Conservation (phyloP, 2,113 vertebrate genomes). For the Seriola quinqueradiata region DNA sequence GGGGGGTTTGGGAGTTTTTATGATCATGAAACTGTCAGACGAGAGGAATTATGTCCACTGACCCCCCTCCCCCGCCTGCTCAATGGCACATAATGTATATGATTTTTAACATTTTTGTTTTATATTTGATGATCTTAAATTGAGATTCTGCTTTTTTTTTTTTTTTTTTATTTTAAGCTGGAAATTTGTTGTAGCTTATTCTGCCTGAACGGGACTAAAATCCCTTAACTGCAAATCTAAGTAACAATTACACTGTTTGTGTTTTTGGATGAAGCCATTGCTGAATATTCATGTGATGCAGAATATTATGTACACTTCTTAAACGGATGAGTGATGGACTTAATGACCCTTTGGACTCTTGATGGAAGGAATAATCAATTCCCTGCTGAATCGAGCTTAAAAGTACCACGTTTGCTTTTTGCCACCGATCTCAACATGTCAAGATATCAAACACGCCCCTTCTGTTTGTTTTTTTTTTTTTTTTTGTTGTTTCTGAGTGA, state of each 20-base stretch:
- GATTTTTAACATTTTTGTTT: slow-evolving; percentile 68
- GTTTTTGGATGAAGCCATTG: slow-evolving; percentile 61
- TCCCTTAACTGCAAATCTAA: slow-evolving; percentile 59
- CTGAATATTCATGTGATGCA: slow-evolving; percentile 42
- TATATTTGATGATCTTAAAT: slow-evolving; percentile 44
- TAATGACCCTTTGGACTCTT: slow-evolving; percentile 34
- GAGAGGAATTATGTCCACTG: slow-evolving; percentile 43
- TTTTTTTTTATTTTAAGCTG: slow-evolving; percentile 50
- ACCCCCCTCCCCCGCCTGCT: slow-evolving; percentile 31
- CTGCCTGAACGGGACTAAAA: slow-evolving; percentile 52
- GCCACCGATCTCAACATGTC: slow-evolving; percentile 21
- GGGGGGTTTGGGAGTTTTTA: slow-evolving; percentile 35
- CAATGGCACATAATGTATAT: slow-evolving; percentile 77
- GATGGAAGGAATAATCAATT: slow-evolving; percentile 53
- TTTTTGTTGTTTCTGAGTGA: neutral
- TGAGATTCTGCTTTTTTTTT: slow-evolving; percentile 30
- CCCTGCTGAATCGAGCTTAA: slow-evolving; percentile 50
- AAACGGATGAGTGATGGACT: slow-evolving; percentile 12
- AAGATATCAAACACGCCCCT: slow-evolving; percentile 3
- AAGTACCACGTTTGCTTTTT: slow-evolving; percentile 3
- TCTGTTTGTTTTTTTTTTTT: neutral
- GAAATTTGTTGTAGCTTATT: slow-evolving; percentile 63
- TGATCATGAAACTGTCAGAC: slow-evolving; percentile 36
- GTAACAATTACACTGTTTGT: slow-evolving; percentile 47
- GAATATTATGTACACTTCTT: slow-evolving; percentile 19